phyloP scores from a whole-genome alignment of 2,797 vertebrate genomes.

The Potorous gilbertii region DNA sequence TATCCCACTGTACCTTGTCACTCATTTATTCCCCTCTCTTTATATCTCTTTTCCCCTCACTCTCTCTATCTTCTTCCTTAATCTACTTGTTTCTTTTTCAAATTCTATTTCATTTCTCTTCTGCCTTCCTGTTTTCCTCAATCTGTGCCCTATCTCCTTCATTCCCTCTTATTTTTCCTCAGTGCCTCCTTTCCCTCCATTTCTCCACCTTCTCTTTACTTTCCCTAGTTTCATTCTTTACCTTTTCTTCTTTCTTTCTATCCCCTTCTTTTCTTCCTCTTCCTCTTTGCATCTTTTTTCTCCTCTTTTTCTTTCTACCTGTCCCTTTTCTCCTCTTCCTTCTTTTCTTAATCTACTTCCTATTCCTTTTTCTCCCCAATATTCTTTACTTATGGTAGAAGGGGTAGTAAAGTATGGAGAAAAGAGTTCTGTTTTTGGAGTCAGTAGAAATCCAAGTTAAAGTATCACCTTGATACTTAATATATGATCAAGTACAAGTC shows the following conservation, averaged over 20 bases:
- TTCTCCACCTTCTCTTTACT: background rate
- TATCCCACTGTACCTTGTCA: background rate
- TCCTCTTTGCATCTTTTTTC: background rate
- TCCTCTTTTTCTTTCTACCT: background rate
- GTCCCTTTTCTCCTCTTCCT: background rate
- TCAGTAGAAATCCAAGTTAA: too few relatives aligned
- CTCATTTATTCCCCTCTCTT: background rate
- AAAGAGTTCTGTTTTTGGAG: too few relatives aligned
- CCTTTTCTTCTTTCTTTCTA: background rate
- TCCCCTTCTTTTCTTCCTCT: background rate
- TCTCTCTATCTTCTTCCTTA: background rate
- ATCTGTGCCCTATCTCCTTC: background rate
- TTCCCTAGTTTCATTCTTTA: slow-evolving; percentile 56
- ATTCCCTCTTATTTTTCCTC: slow-evolving; percentile 81
- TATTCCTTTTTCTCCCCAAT: background rate
- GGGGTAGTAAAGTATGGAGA: too few relatives aligned
- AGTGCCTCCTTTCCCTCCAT: slow-evolving; percentile 50
- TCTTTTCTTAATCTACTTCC: background rate
- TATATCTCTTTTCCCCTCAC: background rate
- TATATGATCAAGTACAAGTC: too few relatives aligned
- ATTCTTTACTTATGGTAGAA: too few relatives aligned
- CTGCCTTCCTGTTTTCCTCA: background rate
- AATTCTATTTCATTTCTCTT: background rate
- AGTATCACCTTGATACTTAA: too few relatives aligned
- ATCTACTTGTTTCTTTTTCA: background rate